Conservation (phyloP, 2,113 vertebrate species). For the Leucoraja erinaceus region DNA sequence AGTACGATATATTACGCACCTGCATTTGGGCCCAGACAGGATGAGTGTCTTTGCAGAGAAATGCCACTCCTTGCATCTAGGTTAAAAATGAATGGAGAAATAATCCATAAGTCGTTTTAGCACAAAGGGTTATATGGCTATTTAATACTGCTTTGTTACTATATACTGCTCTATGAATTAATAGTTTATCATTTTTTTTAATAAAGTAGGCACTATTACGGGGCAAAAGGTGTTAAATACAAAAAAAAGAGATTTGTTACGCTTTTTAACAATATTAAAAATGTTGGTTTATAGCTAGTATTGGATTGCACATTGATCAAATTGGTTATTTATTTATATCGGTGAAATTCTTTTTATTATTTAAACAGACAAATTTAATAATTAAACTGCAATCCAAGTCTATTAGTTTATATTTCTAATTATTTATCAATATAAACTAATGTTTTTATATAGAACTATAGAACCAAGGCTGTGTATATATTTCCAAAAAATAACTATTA, state of each 20-base stretch:
- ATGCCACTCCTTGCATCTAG: conserved; percentile 30
- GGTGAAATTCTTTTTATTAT: conserved; percentile 30
- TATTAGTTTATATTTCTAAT: conserved; percentile 37
- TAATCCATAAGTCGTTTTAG: neutral
- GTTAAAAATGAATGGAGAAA: neutral
- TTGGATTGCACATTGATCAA: conserved; percentile 34
- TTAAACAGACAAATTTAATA: conserved; percentile 32
- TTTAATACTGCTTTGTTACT: conserved; percentile 30
- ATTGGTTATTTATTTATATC: conserved; percentile 30
- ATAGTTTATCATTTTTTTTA: conserved; percentile 26
- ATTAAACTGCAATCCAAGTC: conserved; percentile 13
- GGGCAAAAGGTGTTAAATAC: neutral
- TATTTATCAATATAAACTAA: conserved; percentile 36
- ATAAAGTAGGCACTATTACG: conserved; percentile 9
- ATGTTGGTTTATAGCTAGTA: conserved; percentile 14
- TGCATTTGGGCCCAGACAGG: neutral
- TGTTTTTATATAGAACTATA: conserved; percentile 32
- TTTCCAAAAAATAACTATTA: conserved; percentile 20
- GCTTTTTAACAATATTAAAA: conserved; percentile 20
- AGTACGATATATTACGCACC: neutral
- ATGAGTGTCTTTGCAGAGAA: conserved; percentile 19
- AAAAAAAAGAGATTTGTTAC: conserved; percentile 7
- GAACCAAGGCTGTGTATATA: conserved; percentile 25
- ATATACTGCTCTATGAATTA: conserved; percentile 31
- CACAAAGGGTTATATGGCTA: conserved; percentile 26